phyloP scores from a whole-genome alignment of 1,140 invertebrate genomes.

The Cydia fagiglandana region DNA sequence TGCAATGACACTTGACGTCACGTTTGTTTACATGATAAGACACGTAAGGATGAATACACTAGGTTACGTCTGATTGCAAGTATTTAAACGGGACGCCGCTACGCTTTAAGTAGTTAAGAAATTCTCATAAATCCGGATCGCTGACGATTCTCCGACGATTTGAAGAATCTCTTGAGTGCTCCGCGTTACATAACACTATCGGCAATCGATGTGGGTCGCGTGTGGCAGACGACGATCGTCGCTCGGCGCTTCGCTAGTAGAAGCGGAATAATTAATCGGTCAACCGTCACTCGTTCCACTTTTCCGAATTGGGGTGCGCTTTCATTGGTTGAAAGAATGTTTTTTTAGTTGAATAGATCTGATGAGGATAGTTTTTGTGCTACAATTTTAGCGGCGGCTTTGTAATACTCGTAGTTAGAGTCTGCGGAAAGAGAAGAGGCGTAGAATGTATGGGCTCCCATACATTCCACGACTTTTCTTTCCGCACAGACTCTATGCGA shows the following conservation, averaged over 20 bases:
- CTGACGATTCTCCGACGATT: background rate
- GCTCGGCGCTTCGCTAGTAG: conserved; percentile 43
- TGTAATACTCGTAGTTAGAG: too few species aligned
- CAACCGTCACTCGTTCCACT: conserved; percentile 59
- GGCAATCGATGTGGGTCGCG: conserved; percentile 62
- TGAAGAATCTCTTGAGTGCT: conserved; percentile 32
- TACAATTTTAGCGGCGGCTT: too few species aligned
- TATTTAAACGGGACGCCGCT: background rate
- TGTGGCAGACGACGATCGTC: conserved; percentile 40
- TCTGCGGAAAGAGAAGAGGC: too few species aligned
- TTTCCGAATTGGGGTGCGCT: conserved; percentile 50
- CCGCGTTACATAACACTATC: conserved; percentile 56
- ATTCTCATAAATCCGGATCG: conserved; percentile 24
- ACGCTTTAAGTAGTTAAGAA: conserved; percentile 4
- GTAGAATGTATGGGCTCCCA: too few species aligned
- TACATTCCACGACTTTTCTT: too few species aligned
- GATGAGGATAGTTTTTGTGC: background rate
- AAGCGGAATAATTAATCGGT: conserved; percentile 72
- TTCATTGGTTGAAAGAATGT: conserved; percentile 31
- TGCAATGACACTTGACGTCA: too few species aligned
- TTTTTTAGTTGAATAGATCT: conserved; percentile 11
- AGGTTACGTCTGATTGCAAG: background rate
- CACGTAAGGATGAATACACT: too few species aligned
- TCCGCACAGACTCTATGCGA: too few species aligned
- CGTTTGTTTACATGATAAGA: too few species aligned